Evolutionary conservation across 1,140 invertebrate species (phyloP), one percentile per base, ranked within the genome.

Genomic region (Latrodectus geometricus): DNA sequence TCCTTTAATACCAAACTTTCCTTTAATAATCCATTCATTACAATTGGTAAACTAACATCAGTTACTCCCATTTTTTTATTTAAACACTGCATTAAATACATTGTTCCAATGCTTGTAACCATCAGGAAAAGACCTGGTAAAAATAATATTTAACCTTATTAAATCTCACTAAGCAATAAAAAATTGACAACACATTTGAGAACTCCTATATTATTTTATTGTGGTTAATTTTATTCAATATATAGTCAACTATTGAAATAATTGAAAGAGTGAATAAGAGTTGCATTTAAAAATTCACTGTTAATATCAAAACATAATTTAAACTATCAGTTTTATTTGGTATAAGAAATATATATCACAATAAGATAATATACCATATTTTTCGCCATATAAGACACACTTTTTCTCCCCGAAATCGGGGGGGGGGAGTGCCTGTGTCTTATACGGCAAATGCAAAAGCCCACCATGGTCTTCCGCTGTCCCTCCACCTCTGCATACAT

Each of bases 1-100:
- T 74, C 21, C 48, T 74, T 49, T 70, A 83, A 52, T 0, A 83
- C 23, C 65, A 23, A 15, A 49, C 80, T 83, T 65, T 83, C 69
- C 21, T 83, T 23, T 70, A 83, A 54, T n/a, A 69, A 20, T 66
- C 54, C 23, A 74, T 73, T 74, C 80, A 83, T 83, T 9, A 83
- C 12, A 9, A 52, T 20, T n/a, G 70, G 70, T 9, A 83, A 21
- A 5, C 54, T n/a, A 49, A 61, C 12, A 49, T 20, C 3, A 61
- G 48, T 66, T 15, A 14, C 4, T 20, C n/a, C 11, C 8, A 8
- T 23, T 50, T 56, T 11, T 23, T 20, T 20, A 56, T 73, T 17
- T 61, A 11, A 9, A 74, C 74, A 74, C 48, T 20, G 8, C 21
- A 12, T 15, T 66, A 83, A 49, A 70, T 83, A 74, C 35, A 83